These are phyloP conservation scores for Thaumetopoea pityocampa DNA, from an alignment of 1,140 invertebrate genomes.

Conservation along the genomic window DNA sequence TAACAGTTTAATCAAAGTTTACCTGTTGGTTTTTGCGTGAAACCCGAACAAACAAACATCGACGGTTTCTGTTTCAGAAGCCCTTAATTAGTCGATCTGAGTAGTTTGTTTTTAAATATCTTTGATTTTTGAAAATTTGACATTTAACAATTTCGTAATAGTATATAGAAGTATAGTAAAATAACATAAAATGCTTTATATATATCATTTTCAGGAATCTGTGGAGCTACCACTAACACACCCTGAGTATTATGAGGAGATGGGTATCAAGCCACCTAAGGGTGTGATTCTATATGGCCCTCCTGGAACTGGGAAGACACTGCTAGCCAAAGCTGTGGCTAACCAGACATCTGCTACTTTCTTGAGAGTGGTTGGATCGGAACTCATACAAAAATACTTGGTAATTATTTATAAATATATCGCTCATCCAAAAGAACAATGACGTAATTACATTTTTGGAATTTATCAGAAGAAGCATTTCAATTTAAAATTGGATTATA, in stretches of 20 bases:
- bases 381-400: slow-evolving; percentile 99
- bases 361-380: slow-evolving; percentile 97
- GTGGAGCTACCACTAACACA: slow-evolving; percentile 99
- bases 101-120: no score
- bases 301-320: slow-evolving; percentile 98
- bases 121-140: not conserved
- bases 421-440: no score
- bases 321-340: slow-evolving; percentile 98
- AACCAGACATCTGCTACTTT: slow-evolving; percentile 99
- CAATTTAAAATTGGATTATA: no score
- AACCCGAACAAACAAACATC: no score
- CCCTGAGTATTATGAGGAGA: slow-evolving; percentile 99
- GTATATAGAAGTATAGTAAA: not conserved
- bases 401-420: slow-evolving; percentile 69
- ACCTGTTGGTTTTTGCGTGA: no score
- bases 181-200: not conserved
- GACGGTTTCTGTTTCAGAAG: no score
- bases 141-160: not conserved
- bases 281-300: slow-evolving; percentile 99
- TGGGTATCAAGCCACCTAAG: slow-evolving; percentile 99
- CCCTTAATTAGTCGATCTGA: no score
- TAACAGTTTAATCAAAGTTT: no score
- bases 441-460: no score
- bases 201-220: slow-evolving; percentile 86
- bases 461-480: no score